Evolutionary conservation across 2,797 vertebrate genomes (phyloP).

Genomic region (Petrocephalus schoutedeni): DNA sequence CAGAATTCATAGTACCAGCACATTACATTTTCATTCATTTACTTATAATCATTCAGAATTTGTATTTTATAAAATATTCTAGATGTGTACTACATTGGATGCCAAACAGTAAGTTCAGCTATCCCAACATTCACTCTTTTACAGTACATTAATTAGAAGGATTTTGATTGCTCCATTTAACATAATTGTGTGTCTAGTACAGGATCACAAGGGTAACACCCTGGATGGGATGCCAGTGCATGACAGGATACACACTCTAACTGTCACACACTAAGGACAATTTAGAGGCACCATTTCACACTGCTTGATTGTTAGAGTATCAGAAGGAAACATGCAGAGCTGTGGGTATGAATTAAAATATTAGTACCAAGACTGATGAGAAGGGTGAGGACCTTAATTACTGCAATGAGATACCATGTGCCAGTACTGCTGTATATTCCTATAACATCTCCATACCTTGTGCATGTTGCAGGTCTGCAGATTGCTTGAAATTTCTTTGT

Average conservation of each 20-base stretch:
- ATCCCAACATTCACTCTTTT: background rate
- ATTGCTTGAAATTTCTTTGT: accelerated
- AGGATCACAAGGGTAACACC: background rate
- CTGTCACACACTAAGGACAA: background rate
- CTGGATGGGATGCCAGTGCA: background rate
- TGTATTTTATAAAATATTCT: background rate
- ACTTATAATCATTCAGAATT: background rate
- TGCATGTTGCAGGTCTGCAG: constrained; percentile 44
- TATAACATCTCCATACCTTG: constrained; percentile 45
- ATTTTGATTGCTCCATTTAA: background rate
- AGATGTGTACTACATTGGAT: background rate
- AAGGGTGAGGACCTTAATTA: background rate
- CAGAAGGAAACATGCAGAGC: no score
- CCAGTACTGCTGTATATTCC: background rate
- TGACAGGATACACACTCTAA: background rate
- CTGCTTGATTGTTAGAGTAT: background rate
- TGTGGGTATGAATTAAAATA: no score
- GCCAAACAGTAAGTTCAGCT: background rate
- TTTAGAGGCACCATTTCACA: background rate
- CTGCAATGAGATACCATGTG: background rate
- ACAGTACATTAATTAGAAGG: background rate
- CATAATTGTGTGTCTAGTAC: background rate
- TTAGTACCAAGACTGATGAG: background rate
- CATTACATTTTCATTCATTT: background rate
- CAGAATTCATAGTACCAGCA: background rate